Percentiles rank a stretch among this genome's conserved stretches.
phyloP scores from a whole-genome alignment of 2,888 invertebrate species.

The Arctia plantaginis region DNA sequence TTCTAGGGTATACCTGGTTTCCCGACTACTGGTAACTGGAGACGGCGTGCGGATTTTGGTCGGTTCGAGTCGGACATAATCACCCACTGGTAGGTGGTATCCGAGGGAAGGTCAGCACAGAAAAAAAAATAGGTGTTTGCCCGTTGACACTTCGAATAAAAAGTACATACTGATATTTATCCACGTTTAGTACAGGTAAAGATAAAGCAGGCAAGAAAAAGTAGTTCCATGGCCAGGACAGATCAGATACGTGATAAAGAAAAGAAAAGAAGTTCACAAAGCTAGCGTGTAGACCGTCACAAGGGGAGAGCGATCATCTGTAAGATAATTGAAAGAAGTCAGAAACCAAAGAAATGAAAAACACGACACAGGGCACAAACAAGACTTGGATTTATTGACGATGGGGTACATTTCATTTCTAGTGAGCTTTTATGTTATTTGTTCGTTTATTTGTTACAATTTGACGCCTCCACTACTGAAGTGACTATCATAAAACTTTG shows the following conservation, averaged over 20 bases:
- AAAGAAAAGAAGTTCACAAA: too few species aligned
- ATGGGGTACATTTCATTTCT: background rate
- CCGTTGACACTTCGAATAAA: too few species aligned
- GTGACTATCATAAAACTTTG: background rate
- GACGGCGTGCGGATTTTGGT: too few species aligned
- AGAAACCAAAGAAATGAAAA: background rate
- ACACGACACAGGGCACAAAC: background rate
- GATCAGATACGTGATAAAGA: too few species aligned
- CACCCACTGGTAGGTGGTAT: too few species aligned
- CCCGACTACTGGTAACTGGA: too few species aligned
- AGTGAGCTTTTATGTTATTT: background rate
- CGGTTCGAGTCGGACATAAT: too few species aligned
- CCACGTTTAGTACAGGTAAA: background rate
- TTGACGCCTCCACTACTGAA: background rate
- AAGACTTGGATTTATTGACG: background rate
- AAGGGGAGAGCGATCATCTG: background rate
- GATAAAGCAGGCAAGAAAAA: background rate
- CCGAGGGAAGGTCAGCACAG: too few species aligned
- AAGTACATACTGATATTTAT: background rate
- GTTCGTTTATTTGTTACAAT: background rate
- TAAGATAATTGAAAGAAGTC: background rate
- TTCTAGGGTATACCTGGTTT: too few species aligned
- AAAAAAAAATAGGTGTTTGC: too few species aligned
- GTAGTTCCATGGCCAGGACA: background rate
- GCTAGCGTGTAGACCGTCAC: too few species aligned